Base-by-base conservation (phyloP, 2,797 vertebrate species). In the Sebastes kiyomatsui region DNA sequence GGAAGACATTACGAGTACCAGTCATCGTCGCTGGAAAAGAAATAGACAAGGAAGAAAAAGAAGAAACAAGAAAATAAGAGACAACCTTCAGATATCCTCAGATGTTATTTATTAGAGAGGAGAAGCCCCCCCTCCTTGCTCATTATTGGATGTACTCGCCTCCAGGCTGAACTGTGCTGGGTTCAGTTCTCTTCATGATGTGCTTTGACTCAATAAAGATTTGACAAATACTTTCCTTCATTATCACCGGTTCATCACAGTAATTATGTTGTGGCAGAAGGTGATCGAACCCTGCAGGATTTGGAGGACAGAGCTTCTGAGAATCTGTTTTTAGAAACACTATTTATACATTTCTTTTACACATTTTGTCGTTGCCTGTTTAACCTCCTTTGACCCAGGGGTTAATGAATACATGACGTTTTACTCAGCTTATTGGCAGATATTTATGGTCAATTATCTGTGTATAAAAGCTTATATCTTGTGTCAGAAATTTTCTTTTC, bases 1-100 rank as follows among this genome's bases (percentile, higher is more conserved):
- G 97, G 94, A 94, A 93, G 92, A 97, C 95, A 97, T 98, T 97
- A 97, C 83, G 88, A 95, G 92, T 95, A 97, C 94, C 94, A 97
- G 94, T 95, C 96, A 96, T 96, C 95, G 93, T 94, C 90, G 85
- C 87, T 97, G 95, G 96, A 97, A 95, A 95, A 95, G 96, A 95
- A 97, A 96, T 95, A 96, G 85, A 92, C 77, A 73, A 87, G 87
- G 83, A 90, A 91, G 88, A 89, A 86, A 86, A 75, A 88, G 88
- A 80, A 90, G 87, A 86, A 92, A 88, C 85, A 88, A 76, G 82
- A 92, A 92, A 91, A 95, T 94, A 95, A 92, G 96, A 96, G 92
- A 93, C 94, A 97, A 96, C 95, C 95, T 96, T 95, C 90, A 96
- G 95, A 96, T 94, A 86, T 88, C 83, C 90, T 96, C 96, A 97